phyloP scores from a whole-genome alignment of 2,113 vertebrate species.

The Pheucticus melanocephalus region DNA sequence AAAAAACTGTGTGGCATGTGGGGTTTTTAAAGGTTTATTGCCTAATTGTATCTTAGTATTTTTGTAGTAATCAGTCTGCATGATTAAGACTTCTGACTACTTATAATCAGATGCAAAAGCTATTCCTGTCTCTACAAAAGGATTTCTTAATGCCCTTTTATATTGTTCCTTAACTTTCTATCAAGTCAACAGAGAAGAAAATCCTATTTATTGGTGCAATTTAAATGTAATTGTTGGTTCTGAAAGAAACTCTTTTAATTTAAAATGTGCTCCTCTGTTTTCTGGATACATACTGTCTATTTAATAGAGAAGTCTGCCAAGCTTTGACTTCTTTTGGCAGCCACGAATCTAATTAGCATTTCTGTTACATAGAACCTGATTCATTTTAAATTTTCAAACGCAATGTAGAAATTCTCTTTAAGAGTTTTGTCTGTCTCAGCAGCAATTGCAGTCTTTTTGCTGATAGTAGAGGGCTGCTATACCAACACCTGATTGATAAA shows the following conservation, averaged over 20 bases:
- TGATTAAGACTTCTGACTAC: neutral
- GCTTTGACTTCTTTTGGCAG: slow-evolving; percentile 34
- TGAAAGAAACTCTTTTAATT: slow-evolving; percentile 35
- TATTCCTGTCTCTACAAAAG: neutral
- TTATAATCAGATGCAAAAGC: neutral
- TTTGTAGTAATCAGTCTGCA: neutral
- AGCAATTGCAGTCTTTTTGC: neutral
- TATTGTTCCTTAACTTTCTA: neutral
- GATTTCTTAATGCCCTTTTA: neutral
- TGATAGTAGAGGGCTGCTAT: neutral
- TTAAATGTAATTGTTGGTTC: slow-evolving; percentile 22
- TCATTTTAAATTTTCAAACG: neutral
- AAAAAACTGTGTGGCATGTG: neutral
- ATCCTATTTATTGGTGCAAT: slow-evolving; percentile 3
- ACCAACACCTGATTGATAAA: neutral
- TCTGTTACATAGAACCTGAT: slow-evolving; percentile 20
- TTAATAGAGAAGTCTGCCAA: slow-evolving; percentile 12
- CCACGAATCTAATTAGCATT: neutral
- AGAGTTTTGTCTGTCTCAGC: neutral
- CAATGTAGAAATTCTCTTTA: neutral
- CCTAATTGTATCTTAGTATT: neutral
- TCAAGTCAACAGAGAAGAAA: slow-evolving; percentile 22
- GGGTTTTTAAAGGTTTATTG: neutral
- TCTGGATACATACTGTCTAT: slow-evolving; percentile 21
- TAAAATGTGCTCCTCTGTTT: slow-evolving; percentile 21